Percentiles rank a stretch among this genome's conserved stretches.
Evolutionary conservation across 2,888 invertebrate genomes (phyloP).

Genomic region (Pristionchus japonicus): DNA sequence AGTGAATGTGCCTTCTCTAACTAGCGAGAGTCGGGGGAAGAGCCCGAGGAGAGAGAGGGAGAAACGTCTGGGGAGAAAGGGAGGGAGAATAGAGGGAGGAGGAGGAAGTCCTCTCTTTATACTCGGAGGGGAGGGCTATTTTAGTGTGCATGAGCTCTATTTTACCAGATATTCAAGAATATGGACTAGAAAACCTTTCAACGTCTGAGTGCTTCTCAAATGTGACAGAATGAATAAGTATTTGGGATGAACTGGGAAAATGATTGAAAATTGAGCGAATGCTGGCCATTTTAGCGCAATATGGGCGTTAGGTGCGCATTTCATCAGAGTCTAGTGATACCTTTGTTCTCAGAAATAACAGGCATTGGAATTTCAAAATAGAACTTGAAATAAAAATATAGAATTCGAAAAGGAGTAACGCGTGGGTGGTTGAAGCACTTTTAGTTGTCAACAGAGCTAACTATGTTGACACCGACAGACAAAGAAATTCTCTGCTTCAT

Average conservation of each 20-base stretch:
- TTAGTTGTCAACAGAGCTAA: neutral
- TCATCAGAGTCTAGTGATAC: neutral
- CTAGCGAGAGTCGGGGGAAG: neutral
- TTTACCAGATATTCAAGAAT: no score
- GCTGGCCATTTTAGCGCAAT: no score
- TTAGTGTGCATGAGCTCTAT: neutral
- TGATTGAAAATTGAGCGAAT: no score
- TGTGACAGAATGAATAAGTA: no score
- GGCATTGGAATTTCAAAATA: neutral
- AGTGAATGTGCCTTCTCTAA: conserved; percentile 3
- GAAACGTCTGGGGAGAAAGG: conserved; percentile 2
- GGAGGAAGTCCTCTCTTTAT: neutral
- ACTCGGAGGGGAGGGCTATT: no score
- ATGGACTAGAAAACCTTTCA: no score
- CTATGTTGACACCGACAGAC: neutral
- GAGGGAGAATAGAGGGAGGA: conserved; percentile 30
- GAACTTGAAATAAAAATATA: neutral
- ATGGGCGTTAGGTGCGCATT: neutral
- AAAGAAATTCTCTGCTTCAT: neutral
- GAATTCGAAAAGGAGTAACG: no score
- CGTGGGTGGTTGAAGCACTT: neutral
- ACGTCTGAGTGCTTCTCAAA: no score
- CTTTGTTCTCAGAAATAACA: neutral
- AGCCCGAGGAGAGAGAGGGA: neutral
- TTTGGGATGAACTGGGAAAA: no score